These are phyloP conservation scores for Amazona guildingii DNA, from an alignment of 2,113 vertebrate species.

Conservation along the genomic window DNA sequence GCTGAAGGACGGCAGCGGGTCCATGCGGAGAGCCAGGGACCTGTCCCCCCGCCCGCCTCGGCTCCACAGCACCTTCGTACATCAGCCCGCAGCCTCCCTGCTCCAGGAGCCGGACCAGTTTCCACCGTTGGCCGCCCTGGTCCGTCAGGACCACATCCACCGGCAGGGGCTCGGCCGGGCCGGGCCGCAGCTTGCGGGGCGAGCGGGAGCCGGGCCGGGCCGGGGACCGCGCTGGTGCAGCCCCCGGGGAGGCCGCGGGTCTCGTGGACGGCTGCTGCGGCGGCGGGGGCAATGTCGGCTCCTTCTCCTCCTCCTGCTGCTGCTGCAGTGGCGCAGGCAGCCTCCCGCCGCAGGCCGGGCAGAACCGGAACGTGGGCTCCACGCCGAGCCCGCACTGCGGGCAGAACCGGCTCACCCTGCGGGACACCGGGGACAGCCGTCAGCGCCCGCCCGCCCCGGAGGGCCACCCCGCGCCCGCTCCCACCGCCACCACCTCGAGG, in stretches of 20 bases:
- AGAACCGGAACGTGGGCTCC: slow-evolving; percentile 81
- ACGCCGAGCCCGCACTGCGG: slow-evolving; percentile 82
- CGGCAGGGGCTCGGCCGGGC: slow-evolving; percentile 1
- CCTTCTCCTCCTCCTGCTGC: not conserved
- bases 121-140: slow-evolving; percentile 49
- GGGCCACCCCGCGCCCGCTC: not conserved
- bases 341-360: slow-evolving; percentile 82
- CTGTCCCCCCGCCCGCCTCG: not conserved
- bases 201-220: not conserved
- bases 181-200: not conserved
- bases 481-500: not conserved
- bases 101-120: slow-evolving; percentile 41
- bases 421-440: not conserved
- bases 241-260: not conserved
- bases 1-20: too few relatives aligned
- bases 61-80: slow-evolving; percentile 69
- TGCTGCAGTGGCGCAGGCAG: slow-evolving; percentile 58
- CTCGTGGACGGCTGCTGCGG: not conserved
- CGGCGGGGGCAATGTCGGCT: not conserved
- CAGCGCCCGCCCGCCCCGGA: not conserved
- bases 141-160: slow-evolving; percentile 40
- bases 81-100: slow-evolving; percentile 46
- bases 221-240: too few relatives aligned
- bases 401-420: slow-evolving; percentile 81
- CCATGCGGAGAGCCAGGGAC: not conserved